Evolutionary conservation across 2,113 vertebrate species (phyloP), one percentile per base, ranked within the genome.

Genomic region (Corythornis cristatus): DNA sequence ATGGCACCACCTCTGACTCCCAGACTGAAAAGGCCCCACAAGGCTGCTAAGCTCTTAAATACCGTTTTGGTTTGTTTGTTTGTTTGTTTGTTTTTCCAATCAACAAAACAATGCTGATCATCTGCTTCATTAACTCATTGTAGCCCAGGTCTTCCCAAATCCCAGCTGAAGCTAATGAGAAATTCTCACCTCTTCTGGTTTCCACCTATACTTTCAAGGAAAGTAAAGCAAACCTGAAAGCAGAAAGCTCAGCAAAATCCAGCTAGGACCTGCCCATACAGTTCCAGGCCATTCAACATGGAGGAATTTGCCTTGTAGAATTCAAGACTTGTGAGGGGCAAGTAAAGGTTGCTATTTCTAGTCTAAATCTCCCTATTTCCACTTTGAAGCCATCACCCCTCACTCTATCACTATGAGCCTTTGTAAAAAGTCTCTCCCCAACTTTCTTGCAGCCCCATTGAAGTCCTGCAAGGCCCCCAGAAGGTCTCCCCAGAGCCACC

Each of bases 181-280:
- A 78, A 18, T 70, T 66, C 89, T 88, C 83, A 72, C 86, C 83
- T 74, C 17, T 6, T n/a, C 66, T 77, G 51, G 62, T n/a, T 53
- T 40, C 72, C 46, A 33, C 65, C 13, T 70, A 58, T 21, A 78
- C 80, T 86, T 92, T 87, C 10, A 14, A 93, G 90, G 72, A 96
- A 86, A 65, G 31, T 67, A 96, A 86, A 65, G 31, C 54, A 96
- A 67, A 79, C 48, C 68, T n/a, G 45, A 58, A 65, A 90, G 86
- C 33, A 48, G 56, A 94, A 60, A 93, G 77, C 86, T 96, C 89
- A 92, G 93, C 91, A 64, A 33, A 93, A 92, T 56, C 83, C 78
- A 85, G 74, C 62, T 35, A 0, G 54, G 80, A 94, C 92, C 77
- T 94, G 90, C 77, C 83, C 28, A 4, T 92, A 86, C 83, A 61